Conservation (phyloP, 2,888 invertebrate species). For the Lasioglossum pauxillum region DNA sequence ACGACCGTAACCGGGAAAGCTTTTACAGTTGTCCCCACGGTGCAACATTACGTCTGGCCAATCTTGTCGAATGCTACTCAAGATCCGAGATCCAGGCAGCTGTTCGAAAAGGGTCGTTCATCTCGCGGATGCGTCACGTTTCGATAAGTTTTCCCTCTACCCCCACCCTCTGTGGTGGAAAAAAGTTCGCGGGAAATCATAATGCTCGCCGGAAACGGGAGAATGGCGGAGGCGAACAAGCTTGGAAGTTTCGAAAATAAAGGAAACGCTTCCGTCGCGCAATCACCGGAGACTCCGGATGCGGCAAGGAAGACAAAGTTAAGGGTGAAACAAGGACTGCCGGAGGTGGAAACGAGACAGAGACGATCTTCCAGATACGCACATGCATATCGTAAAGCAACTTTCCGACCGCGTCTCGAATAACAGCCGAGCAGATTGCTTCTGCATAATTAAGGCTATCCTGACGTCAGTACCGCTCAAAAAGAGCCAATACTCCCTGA, state of each 20-base stretch:
- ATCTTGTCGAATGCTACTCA: slow-evolving; percentile 31
- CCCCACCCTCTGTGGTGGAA: neutral
- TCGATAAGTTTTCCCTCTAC: slow-evolving; percentile 21
- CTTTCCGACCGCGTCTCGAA: slow-evolving; percentile 38
- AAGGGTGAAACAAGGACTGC: neutral
- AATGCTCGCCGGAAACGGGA: slow-evolving; percentile 21
- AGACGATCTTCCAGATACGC: slow-evolving; percentile 29
- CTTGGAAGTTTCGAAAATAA: slow-evolving; percentile 55
- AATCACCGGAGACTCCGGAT: slow-evolving; percentile 49
- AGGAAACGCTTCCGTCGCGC: slow-evolving; percentile 56
- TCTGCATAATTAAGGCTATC: slow-evolving; percentile 51
- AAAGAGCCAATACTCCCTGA: neutral
- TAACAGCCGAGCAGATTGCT: slow-evolving; percentile 48
- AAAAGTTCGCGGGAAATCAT: slow-evolving; percentile 29
- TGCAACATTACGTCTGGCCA: slow-evolving; percentile 49
- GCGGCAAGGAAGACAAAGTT: neutral
- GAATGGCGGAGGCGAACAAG: neutral
- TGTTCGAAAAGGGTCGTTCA: neutral
- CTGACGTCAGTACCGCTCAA: neutral
- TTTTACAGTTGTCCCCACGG: slow-evolving; percentile 52
- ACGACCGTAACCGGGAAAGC: slow-evolving; percentile 55
- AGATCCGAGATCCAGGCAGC: slow-evolving; percentile 19
- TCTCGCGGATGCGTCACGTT: slow-evolving; percentile 24
- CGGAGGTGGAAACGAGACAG: slow-evolving; percentile 23
- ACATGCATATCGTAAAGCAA: slow-evolving; percentile 30